Percentiles rank a stretch among this genome's conserved stretches.
Conservation (phyloP, 2,888 invertebrate genomes). For the Sthenelais limicola region DNA sequence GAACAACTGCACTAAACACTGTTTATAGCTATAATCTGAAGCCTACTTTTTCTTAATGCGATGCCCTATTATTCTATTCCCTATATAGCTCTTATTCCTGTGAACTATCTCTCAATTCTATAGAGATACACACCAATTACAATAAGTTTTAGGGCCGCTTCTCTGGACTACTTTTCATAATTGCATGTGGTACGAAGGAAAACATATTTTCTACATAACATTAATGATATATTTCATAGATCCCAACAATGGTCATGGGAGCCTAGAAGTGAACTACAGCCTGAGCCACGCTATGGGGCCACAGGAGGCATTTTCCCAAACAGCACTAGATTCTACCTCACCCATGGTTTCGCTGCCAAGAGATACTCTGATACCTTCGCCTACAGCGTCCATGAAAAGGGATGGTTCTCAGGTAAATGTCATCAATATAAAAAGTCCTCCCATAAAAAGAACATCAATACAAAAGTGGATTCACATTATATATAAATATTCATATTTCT, state of each 20-base stretch:
- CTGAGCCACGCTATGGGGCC: conserved; percentile 51
- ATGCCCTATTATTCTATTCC: no score
- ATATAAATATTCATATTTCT: no score
- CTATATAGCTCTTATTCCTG: no score
- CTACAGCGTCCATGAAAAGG: conserved; percentile 46
- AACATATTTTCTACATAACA: conserved; percentile 5
- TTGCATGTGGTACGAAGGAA: neutral
- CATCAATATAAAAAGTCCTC: conserved; percentile 6
- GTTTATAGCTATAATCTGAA: no score
- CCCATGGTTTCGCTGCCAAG: conserved; percentile 48
- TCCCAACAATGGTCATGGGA: conserved; percentile 36
- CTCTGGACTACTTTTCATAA: no score
- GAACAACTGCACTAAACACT: no score
- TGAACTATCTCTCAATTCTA: no score
- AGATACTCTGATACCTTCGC: conserved; percentile 50
- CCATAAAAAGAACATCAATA: no score
- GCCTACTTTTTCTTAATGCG: no score
- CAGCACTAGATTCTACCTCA: conserved; percentile 50
- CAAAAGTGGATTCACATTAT: neutral
- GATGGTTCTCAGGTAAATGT: conserved; percentile 46
- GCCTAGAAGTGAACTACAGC: conserved; percentile 35
- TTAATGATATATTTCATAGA: neutral
- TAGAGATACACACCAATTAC: no score
- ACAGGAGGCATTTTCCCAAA: conserved; percentile 55
- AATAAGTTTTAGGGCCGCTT: no score